Base-by-base conservation (phyloP, 2,797 vertebrate species). In the Muscicapa striata region DNA sequence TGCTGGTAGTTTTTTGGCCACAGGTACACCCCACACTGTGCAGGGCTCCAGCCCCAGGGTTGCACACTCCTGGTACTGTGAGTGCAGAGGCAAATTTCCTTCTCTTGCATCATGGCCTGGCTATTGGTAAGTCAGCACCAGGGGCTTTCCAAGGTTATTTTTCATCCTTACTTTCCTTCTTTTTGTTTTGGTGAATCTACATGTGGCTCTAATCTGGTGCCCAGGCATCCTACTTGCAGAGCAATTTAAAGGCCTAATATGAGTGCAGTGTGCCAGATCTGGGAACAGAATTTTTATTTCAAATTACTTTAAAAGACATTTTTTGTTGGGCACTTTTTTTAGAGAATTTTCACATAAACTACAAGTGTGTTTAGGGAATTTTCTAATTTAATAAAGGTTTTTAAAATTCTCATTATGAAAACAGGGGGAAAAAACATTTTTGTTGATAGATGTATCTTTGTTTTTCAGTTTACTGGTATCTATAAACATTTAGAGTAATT, bases 381-480 rank as follows among this genome's bases (percentile, higher is more conserved):
- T 62, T 82, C 20, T 52, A 20, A 52, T 57, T 59, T 52, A 84
- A 46, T 41, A 40, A 63, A 30, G 46, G 2, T 4, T 62, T 90
- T 89, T 29, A 0, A 64, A 84, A 46, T 46, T 38, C 26, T 78
- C 18, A 13, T 67, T 49, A 23, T 13, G 8, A 70, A 91, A 83
- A 62, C 5, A 43, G 13, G 9, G 8, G 22, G 8, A 5, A 20
- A 80, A 62, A 67, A 8, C 15, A 27, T 10, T 87, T 91, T 62
- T 61, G 10, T 62, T 80, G 16, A n/a, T n/a, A 49, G 30, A n/a
- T 5, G 15, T 79, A 10, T 52, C 64, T 70, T 93, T 94, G 51
- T 41, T 84, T 93, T 96, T 76, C 62, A 15, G 16, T 85, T 82
- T 92, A 62, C 77, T 79, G 15, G 17, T 52, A 59, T 67, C 59